Conservation (phyloP, 92 coral and sea anemone genomes). For the Phymanthus crucifer region DNA sequence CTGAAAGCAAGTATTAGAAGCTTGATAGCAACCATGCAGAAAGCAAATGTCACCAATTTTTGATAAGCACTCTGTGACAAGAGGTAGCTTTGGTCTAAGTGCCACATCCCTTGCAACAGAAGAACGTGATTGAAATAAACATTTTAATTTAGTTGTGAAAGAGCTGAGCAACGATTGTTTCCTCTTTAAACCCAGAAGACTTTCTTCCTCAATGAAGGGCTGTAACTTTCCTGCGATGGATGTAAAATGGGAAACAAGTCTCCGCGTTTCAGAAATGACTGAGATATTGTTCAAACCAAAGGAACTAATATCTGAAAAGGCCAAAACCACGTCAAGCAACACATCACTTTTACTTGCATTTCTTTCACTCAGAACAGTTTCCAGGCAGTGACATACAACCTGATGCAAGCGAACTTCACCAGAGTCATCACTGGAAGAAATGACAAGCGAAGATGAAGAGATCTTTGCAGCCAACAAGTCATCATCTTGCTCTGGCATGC, state of each 20-base stretch:
- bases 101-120: neutral
- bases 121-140: no score
- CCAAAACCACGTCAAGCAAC: neutral
- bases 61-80: neutral
- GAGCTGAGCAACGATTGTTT: no score
- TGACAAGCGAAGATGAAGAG: constrained; percentile 41
- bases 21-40: neutral
- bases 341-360: neutral
- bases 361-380: constrained; percentile 8
- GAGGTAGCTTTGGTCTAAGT: neutral
- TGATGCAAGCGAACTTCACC: constrained; percentile 40
- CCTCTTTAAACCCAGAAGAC: no score
- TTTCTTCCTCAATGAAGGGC: constrained; percentile 25
- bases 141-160: no score
- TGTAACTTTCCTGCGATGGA: constrained; percentile 30
- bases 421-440: constrained; percentile 9
- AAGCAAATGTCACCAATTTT: neutral
- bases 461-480: constrained; percentile 30
- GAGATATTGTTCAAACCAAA: neutral
- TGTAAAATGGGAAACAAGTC: constrained; percentile 4
- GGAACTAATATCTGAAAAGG: neutral
- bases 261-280: neutral
- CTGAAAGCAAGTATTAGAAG: neutral
- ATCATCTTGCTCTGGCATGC: constrained; percentile 24
- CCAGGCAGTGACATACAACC: constrained; percentile 19